Evolutionary conservation across 1,140 invertebrate genomes (phyloP), one percentile per base, ranked within the genome.

Genomic region (Trachelipus rathkii): DNA sequence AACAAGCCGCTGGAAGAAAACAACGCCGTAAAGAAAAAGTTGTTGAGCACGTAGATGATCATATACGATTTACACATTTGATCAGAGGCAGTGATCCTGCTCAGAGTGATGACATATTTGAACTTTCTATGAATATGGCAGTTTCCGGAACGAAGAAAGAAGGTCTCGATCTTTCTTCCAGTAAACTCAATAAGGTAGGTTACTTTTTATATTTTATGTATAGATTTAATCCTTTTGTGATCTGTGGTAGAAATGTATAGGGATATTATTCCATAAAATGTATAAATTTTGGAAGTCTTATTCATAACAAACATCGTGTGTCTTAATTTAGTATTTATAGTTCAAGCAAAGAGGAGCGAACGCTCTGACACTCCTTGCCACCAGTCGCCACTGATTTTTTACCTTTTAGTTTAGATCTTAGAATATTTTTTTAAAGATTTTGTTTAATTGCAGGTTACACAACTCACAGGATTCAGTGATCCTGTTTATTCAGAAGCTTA

Each of bases 401-500:
- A n/a, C 33, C 33, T 6, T 33, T 33, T 33, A 33, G 33, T 33
- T 33, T 33, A 33, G 1, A 33, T 6, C 33, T 33, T 33, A 33
- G 33, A 33, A 33, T 6, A 33, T 33, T n/a, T n/a, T n/a, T n/a
- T 33, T 33, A 33, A 33, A 33, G 6, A 33, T 33, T 33, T 33
- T 21, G 23, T 21, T 70, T 71, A 83, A 71, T 82, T 76, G 33
- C 83, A 89, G 86, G 95, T 98, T 23, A 97, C 95, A n/a, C 97
- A 99, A 85, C 87, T 99, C 77, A 98, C 97, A n/a, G 98, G 97
- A 21, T 98, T 99, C 86, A 98, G 95, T 0, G 98, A 99, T 87
- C 97, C 98, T 0, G 95, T 99, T 60, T 99, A 99, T 86, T 93
- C 97, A 11, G 98, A 99, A 87, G 97, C 97, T 23, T 96, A 99